These are phyloP conservation scores for Gavialis gangeticus DNA, from an alignment of 2,113 vertebrate species.

Conservation along the genomic window DNA sequence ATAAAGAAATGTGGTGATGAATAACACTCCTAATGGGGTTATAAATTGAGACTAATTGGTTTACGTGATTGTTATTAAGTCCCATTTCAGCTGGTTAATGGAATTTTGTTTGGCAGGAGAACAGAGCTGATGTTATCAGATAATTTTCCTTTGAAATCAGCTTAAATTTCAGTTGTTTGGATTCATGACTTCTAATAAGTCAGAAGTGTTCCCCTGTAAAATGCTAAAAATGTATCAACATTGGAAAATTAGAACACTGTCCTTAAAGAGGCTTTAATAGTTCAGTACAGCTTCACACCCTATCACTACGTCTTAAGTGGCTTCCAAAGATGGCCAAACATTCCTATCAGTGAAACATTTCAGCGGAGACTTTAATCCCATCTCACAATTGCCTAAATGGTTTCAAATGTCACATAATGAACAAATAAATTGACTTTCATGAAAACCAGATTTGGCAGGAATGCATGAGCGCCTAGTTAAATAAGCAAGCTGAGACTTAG, in stretches of 20 bases:
- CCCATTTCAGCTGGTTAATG: conserved; percentile 79
- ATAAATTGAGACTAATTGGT: conserved; percentile 84
- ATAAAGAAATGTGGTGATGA: conserved; percentile 69
- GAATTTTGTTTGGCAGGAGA: conserved; percentile 80
- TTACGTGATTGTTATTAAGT: conserved; percentile 81
- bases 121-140: conserved; percentile 73
- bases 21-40: conserved; percentile 78
- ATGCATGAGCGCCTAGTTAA: conserved; percentile 68
- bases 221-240: not conserved
- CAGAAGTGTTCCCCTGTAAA: not conserved
- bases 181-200: conserved; percentile 53
- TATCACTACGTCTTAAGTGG: conserved; percentile 10
- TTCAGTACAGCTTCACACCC: conserved; percentile 35
- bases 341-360: conserved; percentile 61
- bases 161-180: conserved; percentile 59
- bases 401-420: conserved; percentile 75
- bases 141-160: conserved; percentile 76
- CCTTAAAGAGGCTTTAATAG: conserved; percentile 23
- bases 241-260: conserved; percentile 25
- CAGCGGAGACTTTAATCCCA: conserved; percentile 56
- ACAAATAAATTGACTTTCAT: conserved; percentile 78
- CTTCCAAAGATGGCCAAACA: conserved; percentile 36
- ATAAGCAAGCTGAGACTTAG: conserved; percentile 60
- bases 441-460: conserved; percentile 72
- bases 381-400: conserved; percentile 69